Conservation (phyloP, 2,113 vertebrate genomes). For the Podarcis muralis region DNA sequence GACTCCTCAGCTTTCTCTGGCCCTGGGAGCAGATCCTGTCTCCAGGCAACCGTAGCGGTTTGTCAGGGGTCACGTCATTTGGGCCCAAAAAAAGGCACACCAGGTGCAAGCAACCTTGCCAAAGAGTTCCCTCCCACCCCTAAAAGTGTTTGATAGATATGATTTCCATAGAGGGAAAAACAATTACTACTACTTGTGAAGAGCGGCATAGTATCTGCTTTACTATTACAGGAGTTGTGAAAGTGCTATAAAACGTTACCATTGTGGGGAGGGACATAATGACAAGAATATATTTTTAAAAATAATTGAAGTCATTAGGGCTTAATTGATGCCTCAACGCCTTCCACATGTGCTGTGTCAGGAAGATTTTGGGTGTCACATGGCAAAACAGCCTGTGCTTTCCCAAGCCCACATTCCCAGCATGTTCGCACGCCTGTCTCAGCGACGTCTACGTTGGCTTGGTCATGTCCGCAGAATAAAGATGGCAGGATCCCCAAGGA, state of each 20-base stretch:
- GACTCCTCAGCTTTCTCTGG: not conserved
- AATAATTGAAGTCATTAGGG: too few relatives aligned
- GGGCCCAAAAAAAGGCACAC: not conserved
- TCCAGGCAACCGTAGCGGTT: not conserved
- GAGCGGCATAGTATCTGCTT: not conserved
- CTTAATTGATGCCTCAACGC: too few relatives aligned
- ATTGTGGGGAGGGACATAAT: not conserved
- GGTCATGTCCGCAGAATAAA: too few relatives aligned
- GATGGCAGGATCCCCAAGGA: too few relatives aligned
- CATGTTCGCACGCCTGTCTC: too few relatives aligned
- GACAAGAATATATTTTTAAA: not conserved
- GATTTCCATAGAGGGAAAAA: not conserved
- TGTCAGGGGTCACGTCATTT: not conserved
- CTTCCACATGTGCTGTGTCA: too few relatives aligned
- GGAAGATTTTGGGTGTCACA: too few relatives aligned
- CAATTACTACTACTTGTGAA: not conserved
- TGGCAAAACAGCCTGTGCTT: too few relatives aligned
- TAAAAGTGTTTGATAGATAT: not conserved
- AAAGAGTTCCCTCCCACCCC: not conserved
- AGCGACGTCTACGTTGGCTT: too few relatives aligned
- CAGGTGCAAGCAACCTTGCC: not conserved
- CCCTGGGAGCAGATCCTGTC: not conserved
- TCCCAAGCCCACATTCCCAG: too few relatives aligned
- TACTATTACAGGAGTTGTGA: not conserved
- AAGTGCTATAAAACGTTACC: not conserved